phyloP scores from a whole-genome alignment of 2,113 vertebrate species.

The Procapra przewalskii region DNA sequence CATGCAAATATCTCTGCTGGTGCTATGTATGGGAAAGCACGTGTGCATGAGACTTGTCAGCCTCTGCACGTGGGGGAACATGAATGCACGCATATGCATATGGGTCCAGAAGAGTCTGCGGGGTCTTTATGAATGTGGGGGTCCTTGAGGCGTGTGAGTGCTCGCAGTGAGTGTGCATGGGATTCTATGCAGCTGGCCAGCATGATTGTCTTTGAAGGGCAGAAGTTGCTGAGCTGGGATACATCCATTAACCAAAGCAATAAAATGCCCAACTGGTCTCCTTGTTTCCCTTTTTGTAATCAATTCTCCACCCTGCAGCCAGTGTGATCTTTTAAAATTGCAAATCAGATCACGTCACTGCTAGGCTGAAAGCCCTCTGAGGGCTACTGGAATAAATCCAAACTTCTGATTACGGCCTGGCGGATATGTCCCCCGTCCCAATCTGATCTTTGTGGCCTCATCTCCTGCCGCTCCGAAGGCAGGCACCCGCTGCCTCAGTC shows the following conservation, averaged over 20 bases:
- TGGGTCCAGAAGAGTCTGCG: neutral
- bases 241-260: neutral
- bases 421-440: neutral
- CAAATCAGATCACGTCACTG: neutral
- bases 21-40: neutral
- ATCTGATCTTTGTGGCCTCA: neutral
- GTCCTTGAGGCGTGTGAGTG: neutral
- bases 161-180: neutral
- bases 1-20: neutral
- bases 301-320: neutral
- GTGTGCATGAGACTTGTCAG: neutral
- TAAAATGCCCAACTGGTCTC: neutral
- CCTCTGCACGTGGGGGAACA: too few species aligned
- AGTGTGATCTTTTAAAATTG: conserved; percentile 31
- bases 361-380: neutral
- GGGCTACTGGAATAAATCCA: conserved; percentile 13
- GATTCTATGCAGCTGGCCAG: neutral
- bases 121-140: neutral
- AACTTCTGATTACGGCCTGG: neutral
- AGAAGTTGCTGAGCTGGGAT: neutral
- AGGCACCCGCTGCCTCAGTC: neutral
- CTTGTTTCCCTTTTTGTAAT: neutral
- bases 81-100: neutral
- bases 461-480: neutral
- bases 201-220: neutral